A percentile compares a stretch with the other conserved stretches of the same genome.
Conservation (phyloP, 2,797 vertebrate genomes). For the Anguilla pacifica region DNA sequence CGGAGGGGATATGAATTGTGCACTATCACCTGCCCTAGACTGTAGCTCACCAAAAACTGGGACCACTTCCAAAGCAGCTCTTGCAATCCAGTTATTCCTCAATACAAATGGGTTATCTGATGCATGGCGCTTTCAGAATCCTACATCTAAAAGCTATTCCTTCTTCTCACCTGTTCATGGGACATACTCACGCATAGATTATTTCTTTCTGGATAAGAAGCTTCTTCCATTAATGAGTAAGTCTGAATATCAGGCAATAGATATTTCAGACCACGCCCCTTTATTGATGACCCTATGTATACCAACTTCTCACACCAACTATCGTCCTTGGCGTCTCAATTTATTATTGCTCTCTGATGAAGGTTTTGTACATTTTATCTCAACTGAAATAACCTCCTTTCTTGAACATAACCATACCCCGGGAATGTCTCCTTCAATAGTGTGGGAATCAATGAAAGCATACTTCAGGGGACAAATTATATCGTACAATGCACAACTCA, state of each 20-base stretch:
- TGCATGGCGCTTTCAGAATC: constrained; percentile 10
- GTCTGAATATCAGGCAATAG: constrained; percentile 8
- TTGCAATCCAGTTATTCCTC: constrained; percentile 23
- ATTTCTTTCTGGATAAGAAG: constrained; percentile 24
- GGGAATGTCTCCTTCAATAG: constrained; percentile 19
- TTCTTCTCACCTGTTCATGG: constrained; percentile 26
- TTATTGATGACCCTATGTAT: constrained; percentile 15
- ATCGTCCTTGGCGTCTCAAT: constrained; percentile 21
- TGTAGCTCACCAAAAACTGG: constrained; percentile 12
- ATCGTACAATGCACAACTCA: constrained; percentile 17
- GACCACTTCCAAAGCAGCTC: constrained; percentile 23
- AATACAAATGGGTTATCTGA: constrained; percentile 18
- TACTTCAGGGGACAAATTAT: constrained; percentile 36
- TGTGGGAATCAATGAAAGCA: constrained; percentile 39
- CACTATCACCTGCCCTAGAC: constrained; percentile 17
- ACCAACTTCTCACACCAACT: neutral
- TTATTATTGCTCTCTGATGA: neutral
- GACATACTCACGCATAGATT: constrained; percentile 24
- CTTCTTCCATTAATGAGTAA: neutral
- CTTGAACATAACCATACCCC: neutral
- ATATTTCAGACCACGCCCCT: neutral
- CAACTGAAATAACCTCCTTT: constrained; percentile 26
- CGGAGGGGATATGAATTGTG: constrained; percentile 36
- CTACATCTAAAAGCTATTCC: constrained; percentile 8
- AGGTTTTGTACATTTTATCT: constrained; percentile 31